Percentiles rank a stretch among this genome's conserved stretches.
These are phyloP conservation scores for Papilio polytes DNA, from an alignment of 1,140 invertebrate species.

Conservation along the genomic window DNA sequence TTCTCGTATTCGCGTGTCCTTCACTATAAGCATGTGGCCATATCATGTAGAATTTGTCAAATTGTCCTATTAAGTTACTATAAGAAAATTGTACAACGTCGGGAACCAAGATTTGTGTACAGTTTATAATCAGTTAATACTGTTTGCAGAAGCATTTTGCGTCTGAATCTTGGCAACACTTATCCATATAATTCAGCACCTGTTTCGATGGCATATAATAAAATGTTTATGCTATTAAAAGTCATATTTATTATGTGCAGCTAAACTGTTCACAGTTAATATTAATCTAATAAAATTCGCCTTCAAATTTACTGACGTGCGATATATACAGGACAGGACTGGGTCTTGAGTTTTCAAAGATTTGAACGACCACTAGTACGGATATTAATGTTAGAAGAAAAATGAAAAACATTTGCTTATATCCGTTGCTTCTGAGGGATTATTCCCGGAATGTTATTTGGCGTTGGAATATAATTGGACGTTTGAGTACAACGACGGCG, in stretches of 20 bases:
- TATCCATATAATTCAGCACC: conserved; percentile 19
- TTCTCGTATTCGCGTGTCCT: neutral
- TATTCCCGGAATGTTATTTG: neutral
- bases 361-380: too few relatives aligned
- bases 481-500: neutral
- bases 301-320: too few relatives aligned
- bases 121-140: neutral
- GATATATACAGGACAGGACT: too few relatives aligned
- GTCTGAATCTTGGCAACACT: conserved; percentile 9
- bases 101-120: conserved; percentile 43
- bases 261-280: conserved; percentile 18
- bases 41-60: conserved; percentile 33
- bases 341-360: too few relatives aligned
- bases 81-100: conserved; percentile 3
- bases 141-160: neutral
- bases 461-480: neutral
- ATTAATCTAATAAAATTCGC: too few relatives aligned
- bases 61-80: neutral
- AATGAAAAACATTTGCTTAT: too few relatives aligned
- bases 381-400: too few relatives aligned
- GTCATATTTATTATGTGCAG: conserved; percentile 45
- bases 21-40: neutral
- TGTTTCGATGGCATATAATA: conserved; percentile 21
- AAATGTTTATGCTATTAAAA: conserved; percentile 11
- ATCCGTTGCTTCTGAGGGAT: neutral